phyloP scores from a whole-genome alignment of 2,888 invertebrate species.

The Papilio protenor region DNA sequence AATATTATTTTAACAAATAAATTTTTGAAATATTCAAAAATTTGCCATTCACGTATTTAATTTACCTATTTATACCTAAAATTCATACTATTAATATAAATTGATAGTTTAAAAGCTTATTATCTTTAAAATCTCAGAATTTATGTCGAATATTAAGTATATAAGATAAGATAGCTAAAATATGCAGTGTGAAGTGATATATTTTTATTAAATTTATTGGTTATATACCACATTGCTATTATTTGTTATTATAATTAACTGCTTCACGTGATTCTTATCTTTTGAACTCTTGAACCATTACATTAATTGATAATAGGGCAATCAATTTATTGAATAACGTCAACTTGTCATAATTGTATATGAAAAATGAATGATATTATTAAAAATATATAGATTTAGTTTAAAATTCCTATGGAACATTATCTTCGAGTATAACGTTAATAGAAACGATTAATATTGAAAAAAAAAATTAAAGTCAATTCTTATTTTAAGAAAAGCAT shows the following conservation, averaged over 20 bases:
- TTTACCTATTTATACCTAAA: neutral
- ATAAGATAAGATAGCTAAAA: neutral
- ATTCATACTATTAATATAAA: neutral
- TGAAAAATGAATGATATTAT: neutral
- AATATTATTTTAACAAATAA: neutral
- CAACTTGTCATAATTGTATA: constrained; percentile 4
- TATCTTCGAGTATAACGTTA: neutral
- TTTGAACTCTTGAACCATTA: constrained; percentile 28
- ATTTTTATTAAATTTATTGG: constrained; percentile 7
- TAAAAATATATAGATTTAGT: neutral
- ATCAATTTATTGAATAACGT: constrained; percentile 1
- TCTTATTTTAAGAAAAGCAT: no score
- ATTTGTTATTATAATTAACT: constrained; percentile 12
- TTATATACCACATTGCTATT: neutral
- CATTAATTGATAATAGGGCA: constrained; percentile 29
- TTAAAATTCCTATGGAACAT: neutral
- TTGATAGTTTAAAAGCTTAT: neutral
- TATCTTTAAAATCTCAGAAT: neutral
- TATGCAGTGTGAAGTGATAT: constrained; percentile 8
- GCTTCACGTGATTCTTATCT: constrained; percentile 24
- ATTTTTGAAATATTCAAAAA: neutral
- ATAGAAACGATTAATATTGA: neutral
- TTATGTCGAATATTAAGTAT: neutral
- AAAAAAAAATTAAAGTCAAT: neutral
- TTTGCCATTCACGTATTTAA: neutral